phyloP scores from a whole-genome alignment of 2,888 invertebrate genomes.

The Seira musarum region DNA sequence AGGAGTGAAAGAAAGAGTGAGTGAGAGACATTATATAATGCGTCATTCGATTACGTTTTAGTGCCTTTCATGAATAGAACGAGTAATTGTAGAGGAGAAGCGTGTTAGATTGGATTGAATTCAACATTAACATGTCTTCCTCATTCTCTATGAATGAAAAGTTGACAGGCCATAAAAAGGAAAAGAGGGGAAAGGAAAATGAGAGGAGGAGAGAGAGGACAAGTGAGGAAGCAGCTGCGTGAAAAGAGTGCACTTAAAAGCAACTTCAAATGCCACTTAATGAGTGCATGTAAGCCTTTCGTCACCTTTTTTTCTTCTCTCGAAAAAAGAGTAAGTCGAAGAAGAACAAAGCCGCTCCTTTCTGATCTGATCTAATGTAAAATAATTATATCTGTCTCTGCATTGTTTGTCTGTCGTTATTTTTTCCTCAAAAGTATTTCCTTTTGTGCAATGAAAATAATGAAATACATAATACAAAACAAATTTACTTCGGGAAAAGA shows the following conservation, averaged over 20 bases:
- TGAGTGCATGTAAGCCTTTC: slow-evolving; percentile 33
- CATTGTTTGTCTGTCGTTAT: too few species aligned
- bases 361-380: too few species aligned
- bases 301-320: slow-evolving; percentile 39
- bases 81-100: neutral
- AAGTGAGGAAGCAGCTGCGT: slow-evolving; percentile 26
- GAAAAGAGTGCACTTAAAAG: slow-evolving; percentile 52
- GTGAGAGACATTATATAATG: slow-evolving; percentile 26
- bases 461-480: too few species aligned
- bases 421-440: too few species aligned
- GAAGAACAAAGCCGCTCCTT: too few species aligned
- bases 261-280: slow-evolving; percentile 57
- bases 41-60: slow-evolving; percentile 21
- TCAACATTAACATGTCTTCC: slow-evolving; percentile 52
- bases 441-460: too few species aligned
- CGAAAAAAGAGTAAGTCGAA: too few species aligned
- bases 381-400: too few species aligned
- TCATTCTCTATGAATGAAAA: slow-evolving; percentile 46
- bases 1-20: neutral
- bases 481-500: too few species aligned
- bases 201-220: neutral
- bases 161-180: slow-evolving; percentile 48
- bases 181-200: neutral
- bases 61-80: slow-evolving; percentile 2
- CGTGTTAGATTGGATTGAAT: slow-evolving; percentile 39